Base-by-base conservation (phyloP, 2,113 vertebrate species). In the Tragelaphus buxtoni region DNA sequence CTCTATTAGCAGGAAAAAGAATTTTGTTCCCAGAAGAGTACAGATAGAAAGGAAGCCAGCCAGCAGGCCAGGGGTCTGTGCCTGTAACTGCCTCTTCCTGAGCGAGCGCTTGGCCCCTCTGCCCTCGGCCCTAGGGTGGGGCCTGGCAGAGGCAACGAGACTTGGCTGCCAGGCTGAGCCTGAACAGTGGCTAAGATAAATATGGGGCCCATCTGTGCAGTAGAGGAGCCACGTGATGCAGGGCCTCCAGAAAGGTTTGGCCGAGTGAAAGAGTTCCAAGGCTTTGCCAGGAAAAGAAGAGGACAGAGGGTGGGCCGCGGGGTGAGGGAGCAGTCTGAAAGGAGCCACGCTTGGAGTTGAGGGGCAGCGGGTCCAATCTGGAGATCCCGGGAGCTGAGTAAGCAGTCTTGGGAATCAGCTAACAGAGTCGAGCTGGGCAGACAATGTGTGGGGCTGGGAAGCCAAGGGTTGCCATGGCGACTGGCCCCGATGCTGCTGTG, bases 161-260 rank as follows among this genome's bases (percentile, higher is more conserved):
- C 89, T 88, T 97, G 98, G 98, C 98, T 1, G 3, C 85, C 69
- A 14, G 42, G n/a, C 94, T 53, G 22, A 79, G 88, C 88, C 95
- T 4, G 30, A 85, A 84, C 96, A 47, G 96, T n/a, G 90, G 97
- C 98, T 98, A 89, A 96, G 96, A 93, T 80, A 98, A 98, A 96
- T 60, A 95, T 51, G 60, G 98, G 88, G 95, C 92, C 97, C 14
- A 0, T 96, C 32, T 97, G 39, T 77, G 91, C 74, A 84, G 87
- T 24, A 1, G 55, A 53, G 47, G 53, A 65, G 88, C 42, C n/a
- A 0, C 16, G 49, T 96, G 88, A 76, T 72, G 42, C 17, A 39
- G 81, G 87, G 97, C 72, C 86, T 53, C 79, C 76, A 49, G 87
- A 69, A 47, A 88, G 83, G 63, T 86, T 90, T 83, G 32, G 22